phyloP scores from a whole-genome alignment of 2,888 invertebrate genomes.

The Luperina nickerlii region DNA sequence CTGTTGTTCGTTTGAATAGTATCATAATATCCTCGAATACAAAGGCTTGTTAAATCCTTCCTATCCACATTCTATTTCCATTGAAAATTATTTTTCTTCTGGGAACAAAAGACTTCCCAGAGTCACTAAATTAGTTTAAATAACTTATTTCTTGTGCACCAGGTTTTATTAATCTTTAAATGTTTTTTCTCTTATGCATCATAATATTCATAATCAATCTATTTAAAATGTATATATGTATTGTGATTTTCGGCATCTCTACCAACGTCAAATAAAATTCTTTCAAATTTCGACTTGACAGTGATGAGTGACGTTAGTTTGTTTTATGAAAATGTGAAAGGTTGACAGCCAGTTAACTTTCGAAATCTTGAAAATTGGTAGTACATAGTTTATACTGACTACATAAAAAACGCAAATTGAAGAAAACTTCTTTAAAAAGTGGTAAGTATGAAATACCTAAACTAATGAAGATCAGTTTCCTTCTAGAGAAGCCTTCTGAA shows the following conservation, averaged over 20 bases:
- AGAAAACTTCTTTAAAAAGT: background rate
- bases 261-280: background rate
- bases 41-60: background rate
- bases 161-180: background rate
- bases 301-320: too few species aligned
- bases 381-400: background rate
- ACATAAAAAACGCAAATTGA: background rate
- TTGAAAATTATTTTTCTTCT: background rate
- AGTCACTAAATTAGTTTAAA: background rate
- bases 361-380: background rate
- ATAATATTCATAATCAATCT: constrained; percentile 12
- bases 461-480: background rate
- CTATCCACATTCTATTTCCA: background rate
- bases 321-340: too few species aligned
- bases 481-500: background rate
- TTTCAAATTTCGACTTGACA: background rate
- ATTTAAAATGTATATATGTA: background rate
- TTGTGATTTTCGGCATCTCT: constrained; percentile 2
- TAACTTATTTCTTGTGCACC: background rate
- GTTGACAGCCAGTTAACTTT: background rate
- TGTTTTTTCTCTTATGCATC: background rate
- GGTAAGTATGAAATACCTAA: background rate
- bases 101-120: background rate
- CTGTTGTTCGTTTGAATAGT: constrained; percentile 11
- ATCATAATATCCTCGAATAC: constrained; percentile 4